Conservation (phyloP, 2,888 invertebrate genomes). For the Lasius fuliginosus region DNA sequence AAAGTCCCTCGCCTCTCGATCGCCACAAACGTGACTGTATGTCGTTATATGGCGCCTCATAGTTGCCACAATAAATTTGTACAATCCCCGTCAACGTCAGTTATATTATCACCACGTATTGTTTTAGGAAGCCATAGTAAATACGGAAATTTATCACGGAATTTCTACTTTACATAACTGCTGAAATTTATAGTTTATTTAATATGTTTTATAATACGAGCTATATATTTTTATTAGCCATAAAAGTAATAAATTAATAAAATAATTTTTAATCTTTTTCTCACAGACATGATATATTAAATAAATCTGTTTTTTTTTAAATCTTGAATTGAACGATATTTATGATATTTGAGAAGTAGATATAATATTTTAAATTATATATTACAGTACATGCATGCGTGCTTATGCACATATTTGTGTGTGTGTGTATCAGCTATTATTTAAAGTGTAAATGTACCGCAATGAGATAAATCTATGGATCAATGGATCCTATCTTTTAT, state of each 20-base stretch:
- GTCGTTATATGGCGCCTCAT: conserved; percentile 48
- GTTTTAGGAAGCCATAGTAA: conserved; percentile 15
- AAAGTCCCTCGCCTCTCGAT: conserved; percentile 79
- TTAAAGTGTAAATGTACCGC: not conserved
- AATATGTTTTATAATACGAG: not conserved
- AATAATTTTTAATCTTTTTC: not conserved
- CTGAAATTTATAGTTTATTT: not conserved
- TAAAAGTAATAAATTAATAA: not conserved
- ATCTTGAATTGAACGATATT: not conserved
- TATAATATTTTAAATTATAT: not conserved
- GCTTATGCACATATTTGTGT: not conserved
- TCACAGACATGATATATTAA: not conserved
- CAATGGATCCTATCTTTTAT: not conserved
- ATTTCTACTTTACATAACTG: conserved; percentile 7
- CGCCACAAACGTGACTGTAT: conserved; percentile 41
- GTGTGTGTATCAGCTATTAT: not conserved
- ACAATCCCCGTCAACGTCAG: conserved; percentile 16
- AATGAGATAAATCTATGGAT: not conserved
- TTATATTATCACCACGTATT: conserved; percentile 29
- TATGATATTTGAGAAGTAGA: not conserved
- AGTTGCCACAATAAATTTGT: conserved; percentile 48
- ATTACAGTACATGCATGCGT: not conserved
- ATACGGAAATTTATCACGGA: conserved; percentile 6
- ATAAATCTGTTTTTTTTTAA: not conserved
- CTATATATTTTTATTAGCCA: not conserved